These are phyloP conservation scores for Drosophila leontia DNA, from an alignment of 1,140 invertebrate genomes.

Conservation along the genomic window DNA sequence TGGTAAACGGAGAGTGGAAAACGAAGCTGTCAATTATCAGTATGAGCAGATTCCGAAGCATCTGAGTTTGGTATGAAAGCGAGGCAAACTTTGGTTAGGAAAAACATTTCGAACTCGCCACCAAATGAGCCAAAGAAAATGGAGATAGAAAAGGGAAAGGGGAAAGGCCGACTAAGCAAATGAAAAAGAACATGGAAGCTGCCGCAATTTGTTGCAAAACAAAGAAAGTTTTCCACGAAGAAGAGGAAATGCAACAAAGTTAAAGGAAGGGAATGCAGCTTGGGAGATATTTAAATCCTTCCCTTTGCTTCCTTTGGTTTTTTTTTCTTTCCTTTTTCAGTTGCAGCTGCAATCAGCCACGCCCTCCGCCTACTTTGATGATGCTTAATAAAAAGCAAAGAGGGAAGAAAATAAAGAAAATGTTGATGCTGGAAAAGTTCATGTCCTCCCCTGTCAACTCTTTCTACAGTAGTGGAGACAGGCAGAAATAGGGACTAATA, in stretches of 20 bases:
- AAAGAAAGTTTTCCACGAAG: constrained; percentile 48
- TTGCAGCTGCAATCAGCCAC: constrained; percentile 49
- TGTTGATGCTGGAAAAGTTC: constrained; percentile 11
- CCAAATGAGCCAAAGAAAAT: constrained; percentile 38
- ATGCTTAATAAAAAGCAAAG: constrained; percentile 18
- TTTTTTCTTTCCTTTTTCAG: background rate
- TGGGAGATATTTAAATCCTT: constrained; percentile 51
- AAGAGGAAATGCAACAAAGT: constrained; percentile 58
- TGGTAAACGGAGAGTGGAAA: constrained; percentile 12
- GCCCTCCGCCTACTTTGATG: constrained; percentile 31
- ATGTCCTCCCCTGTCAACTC: constrained; percentile 20
- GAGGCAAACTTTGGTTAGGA: constrained; percentile 21
- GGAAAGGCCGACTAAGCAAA: constrained; percentile 32
- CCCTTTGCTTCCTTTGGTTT: background rate
- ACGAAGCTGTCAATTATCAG: constrained; percentile 27
- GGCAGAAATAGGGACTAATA: background rate
- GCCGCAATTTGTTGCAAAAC: constrained; percentile 68
- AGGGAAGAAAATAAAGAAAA: background rate
- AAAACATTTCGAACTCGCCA: constrained; percentile 29
- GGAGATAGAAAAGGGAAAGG: background rate
- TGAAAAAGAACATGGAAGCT: constrained; percentile 39
- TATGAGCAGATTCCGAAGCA: background rate
- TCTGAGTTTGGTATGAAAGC: background rate
- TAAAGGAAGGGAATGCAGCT: constrained; percentile 8
- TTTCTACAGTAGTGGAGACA: background rate